Conservation (phyloP, 2,113 vertebrate genomes). For the Cyprinodon tularosa region DNA sequence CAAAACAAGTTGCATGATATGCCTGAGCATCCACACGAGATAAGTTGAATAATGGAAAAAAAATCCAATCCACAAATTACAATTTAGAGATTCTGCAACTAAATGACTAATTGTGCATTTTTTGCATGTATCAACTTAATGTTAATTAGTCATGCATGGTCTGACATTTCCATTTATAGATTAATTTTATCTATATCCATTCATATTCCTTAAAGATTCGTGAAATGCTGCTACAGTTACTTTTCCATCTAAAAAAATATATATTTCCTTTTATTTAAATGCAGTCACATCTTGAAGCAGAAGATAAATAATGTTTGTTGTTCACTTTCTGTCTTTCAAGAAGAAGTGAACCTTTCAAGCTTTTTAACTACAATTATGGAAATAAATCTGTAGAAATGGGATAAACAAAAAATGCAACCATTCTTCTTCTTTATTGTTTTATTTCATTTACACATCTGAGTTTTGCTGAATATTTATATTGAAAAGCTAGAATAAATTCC, state of each 20-base stretch:
- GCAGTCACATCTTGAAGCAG: not conserved
- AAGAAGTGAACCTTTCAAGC: not conserved
- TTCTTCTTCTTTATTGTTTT: not conserved
- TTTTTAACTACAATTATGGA: not conserved
- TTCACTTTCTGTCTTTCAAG: not conserved
- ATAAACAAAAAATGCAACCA: not conserved
- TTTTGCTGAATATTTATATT: not conserved
- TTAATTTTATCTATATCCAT: too few species aligned
- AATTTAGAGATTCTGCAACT: too few species aligned
- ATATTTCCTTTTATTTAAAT: not conserved
- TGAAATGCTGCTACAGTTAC: too few species aligned
- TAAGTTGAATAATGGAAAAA: not conserved
- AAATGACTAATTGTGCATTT: too few species aligned
- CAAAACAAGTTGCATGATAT: not conserved
- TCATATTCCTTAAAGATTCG: too few species aligned
- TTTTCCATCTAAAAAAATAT: not conserved
- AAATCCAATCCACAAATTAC: too few species aligned
- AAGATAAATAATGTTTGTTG: not conserved
- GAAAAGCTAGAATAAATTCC: conserved; percentile 13
- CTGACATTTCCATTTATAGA: too few species aligned
- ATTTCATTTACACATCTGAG: not conserved
- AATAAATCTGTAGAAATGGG: not conserved
- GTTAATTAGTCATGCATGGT: too few species aligned
- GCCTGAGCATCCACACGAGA: not conserved
- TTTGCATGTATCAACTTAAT: too few species aligned